phyloP scores from a whole-genome alignment of 2,113 vertebrate genomes.

The Sisor rabdophorus region DNA sequence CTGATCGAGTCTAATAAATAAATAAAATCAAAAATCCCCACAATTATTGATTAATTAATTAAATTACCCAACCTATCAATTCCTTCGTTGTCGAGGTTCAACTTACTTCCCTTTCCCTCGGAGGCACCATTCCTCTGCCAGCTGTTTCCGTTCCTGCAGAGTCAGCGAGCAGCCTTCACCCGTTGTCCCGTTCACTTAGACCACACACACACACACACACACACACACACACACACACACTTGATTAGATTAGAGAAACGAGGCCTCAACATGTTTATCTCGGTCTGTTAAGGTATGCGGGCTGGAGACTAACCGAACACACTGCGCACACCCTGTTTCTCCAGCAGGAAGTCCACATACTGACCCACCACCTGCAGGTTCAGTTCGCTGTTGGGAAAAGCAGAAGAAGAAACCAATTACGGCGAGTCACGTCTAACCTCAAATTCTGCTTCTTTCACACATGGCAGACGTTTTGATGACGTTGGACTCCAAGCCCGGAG shows the following conservation, averaged over 20 bases:
- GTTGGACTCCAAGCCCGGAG: background rate
- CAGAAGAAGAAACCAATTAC: constrained; percentile 7
- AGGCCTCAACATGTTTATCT: background rate
- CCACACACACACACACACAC: constrained; percentile 20
- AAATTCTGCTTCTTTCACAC: background rate
- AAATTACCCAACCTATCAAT: background rate
- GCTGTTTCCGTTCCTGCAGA: constrained; percentile 75
- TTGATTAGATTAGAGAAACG: background rate
- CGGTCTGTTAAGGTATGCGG: background rate
- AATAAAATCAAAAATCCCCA: background rate
- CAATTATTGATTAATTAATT: background rate
- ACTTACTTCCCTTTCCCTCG: constrained; percentile 80
- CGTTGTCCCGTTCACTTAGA: constrained; percentile 90
- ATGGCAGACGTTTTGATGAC: background rate
- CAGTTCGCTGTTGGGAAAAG: constrained; percentile 71
- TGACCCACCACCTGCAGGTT: constrained; percentile 74
- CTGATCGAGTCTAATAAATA: constrained; percentile 75
- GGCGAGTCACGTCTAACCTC: background rate
- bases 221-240: background rate
- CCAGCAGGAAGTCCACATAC: constrained; percentile 84
- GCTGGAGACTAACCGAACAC: constrained; percentile 83
- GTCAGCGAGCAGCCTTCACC: constrained; percentile 88
- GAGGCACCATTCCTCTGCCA: constrained; percentile 82
- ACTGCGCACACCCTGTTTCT: constrained; percentile 76
- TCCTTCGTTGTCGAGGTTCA: background rate